These are phyloP conservation scores for Phylloscopus collybita DNA, from an alignment of 2,797 vertebrate genomes.

Conservation along the genomic window DNA sequence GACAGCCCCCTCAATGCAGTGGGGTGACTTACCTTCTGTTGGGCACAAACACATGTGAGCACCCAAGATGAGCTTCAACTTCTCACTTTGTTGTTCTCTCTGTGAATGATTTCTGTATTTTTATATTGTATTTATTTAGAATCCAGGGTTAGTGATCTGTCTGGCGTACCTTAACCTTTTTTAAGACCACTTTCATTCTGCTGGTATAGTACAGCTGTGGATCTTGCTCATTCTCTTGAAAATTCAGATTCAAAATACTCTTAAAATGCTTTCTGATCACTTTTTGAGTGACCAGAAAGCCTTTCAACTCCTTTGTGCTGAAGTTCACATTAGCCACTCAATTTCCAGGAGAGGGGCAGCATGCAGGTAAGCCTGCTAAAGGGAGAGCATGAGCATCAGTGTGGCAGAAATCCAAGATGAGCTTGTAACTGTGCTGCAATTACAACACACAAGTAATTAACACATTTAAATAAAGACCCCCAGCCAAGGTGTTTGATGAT, in stretches of 20 bases:
- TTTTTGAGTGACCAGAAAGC: neutral
- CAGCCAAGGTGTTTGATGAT: neutral
- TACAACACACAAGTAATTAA: neutral
- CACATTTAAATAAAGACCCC: neutral
- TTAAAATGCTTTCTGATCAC: neutral
- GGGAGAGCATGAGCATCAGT: accelerated
- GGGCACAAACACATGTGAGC: neutral
- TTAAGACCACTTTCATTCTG: accelerated
- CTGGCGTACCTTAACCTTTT: neutral
- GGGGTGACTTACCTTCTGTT: neutral
- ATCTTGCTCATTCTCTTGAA: neutral
- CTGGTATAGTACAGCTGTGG: neutral
- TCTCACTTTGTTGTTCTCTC: neutral
- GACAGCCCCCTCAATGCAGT: neutral
- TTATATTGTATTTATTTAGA: neutral
- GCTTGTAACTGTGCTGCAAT: neutral
- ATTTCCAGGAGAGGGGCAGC: neutral
- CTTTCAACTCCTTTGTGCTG: neutral
- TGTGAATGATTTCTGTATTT: neutral
- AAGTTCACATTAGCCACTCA: neutral
- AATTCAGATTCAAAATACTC: neutral
- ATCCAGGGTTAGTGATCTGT: neutral
- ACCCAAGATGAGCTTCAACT: neutral
- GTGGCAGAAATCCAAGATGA: neutral
- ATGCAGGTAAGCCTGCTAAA: neutral